These are phyloP conservation scores for Synergus umbraculus DNA, from an alignment of 2,888 invertebrate genomes.

Conservation along the genomic window DNA sequence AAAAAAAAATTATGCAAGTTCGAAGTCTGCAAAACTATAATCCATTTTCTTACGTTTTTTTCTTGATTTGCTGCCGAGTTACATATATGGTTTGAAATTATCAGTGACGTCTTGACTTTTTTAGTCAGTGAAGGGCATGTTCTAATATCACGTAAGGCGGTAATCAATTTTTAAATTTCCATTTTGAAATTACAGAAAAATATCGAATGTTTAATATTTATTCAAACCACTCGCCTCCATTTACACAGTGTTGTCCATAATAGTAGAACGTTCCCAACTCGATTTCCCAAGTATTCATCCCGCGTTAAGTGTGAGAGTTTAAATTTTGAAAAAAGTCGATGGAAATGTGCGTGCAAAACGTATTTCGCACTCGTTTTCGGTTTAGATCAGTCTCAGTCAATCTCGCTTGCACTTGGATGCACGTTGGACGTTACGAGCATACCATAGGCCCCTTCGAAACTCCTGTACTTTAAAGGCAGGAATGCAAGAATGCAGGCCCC, in stretches of 20 bases:
- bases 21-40: no score
- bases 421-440: slow-evolving; percentile 65
- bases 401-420: slow-evolving; percentile 56
- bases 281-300: not conserved
- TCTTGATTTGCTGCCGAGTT: not conserved
- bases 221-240: no score
- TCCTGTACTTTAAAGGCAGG: slow-evolving; percentile 70
- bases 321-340: not conserved
- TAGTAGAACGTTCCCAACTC: not conserved
- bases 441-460: slow-evolving; percentile 69
- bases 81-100: not conserved
- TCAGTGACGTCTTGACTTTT: not conserved
- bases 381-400: slow-evolving; percentile 73
- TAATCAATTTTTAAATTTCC: no score
- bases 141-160: not conserved
- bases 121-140: not conserved
- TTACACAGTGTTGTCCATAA: no score
- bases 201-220: no score
- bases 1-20: no score
- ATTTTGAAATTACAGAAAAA: no score
- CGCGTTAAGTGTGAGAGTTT: not conserved
- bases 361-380: slow-evolving; percentile 7
- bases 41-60: not conserved
- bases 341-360: not conserved
- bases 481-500: slow-evolving; percentile 68